Evolutionary conservation across 1,140 invertebrate species (phyloP).

Genomic region (Lordiphosa clarofinis): DNA sequence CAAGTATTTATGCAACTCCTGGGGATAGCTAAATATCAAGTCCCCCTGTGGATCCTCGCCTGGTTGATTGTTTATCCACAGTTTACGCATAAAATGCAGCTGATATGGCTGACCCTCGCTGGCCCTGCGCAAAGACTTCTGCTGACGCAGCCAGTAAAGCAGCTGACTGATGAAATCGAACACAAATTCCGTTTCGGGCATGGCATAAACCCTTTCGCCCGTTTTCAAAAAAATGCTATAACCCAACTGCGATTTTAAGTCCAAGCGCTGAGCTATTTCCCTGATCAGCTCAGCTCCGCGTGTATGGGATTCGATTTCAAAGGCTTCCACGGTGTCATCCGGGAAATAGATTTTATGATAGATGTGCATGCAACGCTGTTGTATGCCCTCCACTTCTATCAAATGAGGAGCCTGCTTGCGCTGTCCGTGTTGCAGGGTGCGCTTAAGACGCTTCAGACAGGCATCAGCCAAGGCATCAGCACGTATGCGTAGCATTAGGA

Average conservation of each 20-base stretch:
- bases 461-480: conserved; percentile 89
- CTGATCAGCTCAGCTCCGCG: conserved; percentile 92
- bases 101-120: conserved; percentile 85
- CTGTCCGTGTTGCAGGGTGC: conserved; percentile 87
- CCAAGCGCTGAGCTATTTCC: conserved; percentile 88
- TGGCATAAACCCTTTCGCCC: conserved; percentile 92
- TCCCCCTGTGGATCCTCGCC: conserved; percentile 94
- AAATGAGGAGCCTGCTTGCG: conserved; percentile 94
- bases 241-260: conserved; percentile 89
- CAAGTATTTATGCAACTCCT: conserved; percentile 95
- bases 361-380: conserved; percentile 95
- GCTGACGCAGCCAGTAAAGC: conserved; percentile 92
- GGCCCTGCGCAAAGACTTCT: conserved; percentile 86
- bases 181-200: conserved; percentile 95
- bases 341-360: conserved; percentile 96
- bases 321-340: conserved; percentile 93
- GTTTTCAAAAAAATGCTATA: conserved; percentile 97
- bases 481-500: conserved; percentile 89
- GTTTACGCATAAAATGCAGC: conserved; percentile 98
- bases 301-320: conserved; percentile 90
- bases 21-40: conserved; percentile 96
- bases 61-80: conserved; percentile 93
- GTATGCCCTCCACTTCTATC: conserved; percentile 97
- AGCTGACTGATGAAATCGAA: conserved; percentile 96
- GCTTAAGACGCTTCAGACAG: conserved; percentile 90